Conservation (phyloP, 2,113 vertebrate genomes). For the Coracopsis vasa region DNA sequence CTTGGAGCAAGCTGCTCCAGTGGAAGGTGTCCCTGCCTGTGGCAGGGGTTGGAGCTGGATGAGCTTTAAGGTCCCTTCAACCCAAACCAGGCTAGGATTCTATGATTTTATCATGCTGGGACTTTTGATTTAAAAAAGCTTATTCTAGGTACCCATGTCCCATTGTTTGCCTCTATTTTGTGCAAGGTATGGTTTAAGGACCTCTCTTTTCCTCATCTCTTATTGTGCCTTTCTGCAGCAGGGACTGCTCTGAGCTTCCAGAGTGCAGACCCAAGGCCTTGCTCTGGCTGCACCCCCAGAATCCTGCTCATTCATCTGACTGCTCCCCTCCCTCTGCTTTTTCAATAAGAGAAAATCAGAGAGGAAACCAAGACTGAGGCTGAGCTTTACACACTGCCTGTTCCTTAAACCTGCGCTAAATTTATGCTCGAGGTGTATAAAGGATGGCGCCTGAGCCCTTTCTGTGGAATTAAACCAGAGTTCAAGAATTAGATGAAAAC, state of each 20-base stretch:
- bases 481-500: constrained; percentile 1
- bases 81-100: not conserved
- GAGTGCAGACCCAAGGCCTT: not conserved
- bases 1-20: not conserved
- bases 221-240: fast-evolving
- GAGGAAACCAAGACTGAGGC: not conserved
- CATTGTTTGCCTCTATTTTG: not conserved
- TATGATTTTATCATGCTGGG: not conserved
- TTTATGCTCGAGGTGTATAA: not conserved
- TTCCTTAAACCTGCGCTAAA: not conserved
- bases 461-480: not conserved
- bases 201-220: not conserved
- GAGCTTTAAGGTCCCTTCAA: not conserved
- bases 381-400: not conserved
- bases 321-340: not conserved
- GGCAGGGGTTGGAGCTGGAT: not conserved
- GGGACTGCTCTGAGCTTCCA: not conserved
- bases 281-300: not conserved
- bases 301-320: fast-evolving
- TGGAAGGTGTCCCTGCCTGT: not conserved
- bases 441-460: not conserved
- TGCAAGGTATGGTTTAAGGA: fast-evolving
- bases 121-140: not conserved
- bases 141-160: not conserved
- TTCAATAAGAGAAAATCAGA: not conserved